A percentile compares a stretch with the other conserved stretches of the same genome.
phyloP scores from a whole-genome alignment of 2,797 vertebrate species.

The Hybognathus amarus region DNA sequence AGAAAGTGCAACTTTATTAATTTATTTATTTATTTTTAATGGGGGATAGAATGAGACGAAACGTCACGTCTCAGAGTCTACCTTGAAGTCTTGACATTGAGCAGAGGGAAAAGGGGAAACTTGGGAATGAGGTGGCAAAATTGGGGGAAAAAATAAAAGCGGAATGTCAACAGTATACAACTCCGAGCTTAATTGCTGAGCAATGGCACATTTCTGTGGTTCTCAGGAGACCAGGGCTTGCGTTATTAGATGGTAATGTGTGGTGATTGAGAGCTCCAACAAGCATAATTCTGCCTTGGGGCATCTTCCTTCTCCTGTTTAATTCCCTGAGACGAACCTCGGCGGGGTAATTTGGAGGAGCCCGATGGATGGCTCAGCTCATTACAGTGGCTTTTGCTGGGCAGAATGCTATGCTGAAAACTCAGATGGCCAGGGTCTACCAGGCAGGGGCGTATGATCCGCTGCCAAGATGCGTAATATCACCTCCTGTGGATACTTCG shows the following conservation, averaged over 20 bases:
- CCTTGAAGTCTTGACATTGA: slow-evolving; percentile 1
- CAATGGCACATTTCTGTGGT: slow-evolving; percentile 57
- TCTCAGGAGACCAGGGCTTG: slow-evolving; percentile 56
- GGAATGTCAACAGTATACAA: slow-evolving; percentile 57
- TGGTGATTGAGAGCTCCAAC: slow-evolving; percentile 72
- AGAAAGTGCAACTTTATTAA: slow-evolving; percentile 24
- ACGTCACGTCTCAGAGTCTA: not conserved
- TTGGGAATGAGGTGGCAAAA: slow-evolving; percentile 35
- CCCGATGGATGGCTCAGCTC: slow-evolving; percentile 65
- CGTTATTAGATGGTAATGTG: slow-evolving; percentile 71
- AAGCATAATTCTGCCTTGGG: slow-evolving; percentile 69
- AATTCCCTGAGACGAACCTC: slow-evolving; percentile 59
- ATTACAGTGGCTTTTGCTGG: slow-evolving; percentile 67
- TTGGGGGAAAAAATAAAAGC: slow-evolving; percentile 29
- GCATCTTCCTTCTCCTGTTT: slow-evolving; percentile 57
- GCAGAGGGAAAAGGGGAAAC: not conserved
- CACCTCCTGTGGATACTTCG: slow-evolving; percentile 52
- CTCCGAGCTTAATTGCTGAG: slow-evolving; percentile 67
- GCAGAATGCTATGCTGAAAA: slow-evolving; percentile 42
- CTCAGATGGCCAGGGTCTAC: slow-evolving; percentile 47
- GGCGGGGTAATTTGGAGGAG: slow-evolving; percentile 64
- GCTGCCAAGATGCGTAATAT: slow-evolving; percentile 61
- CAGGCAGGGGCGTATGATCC: slow-evolving; percentile 60
- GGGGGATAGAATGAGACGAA: not conserved
- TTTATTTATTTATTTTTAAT: too few species aligned